Evolutionary conservation across 2,888 invertebrate genomes (phyloP).

Genomic region (Fragum fragum): DNA sequence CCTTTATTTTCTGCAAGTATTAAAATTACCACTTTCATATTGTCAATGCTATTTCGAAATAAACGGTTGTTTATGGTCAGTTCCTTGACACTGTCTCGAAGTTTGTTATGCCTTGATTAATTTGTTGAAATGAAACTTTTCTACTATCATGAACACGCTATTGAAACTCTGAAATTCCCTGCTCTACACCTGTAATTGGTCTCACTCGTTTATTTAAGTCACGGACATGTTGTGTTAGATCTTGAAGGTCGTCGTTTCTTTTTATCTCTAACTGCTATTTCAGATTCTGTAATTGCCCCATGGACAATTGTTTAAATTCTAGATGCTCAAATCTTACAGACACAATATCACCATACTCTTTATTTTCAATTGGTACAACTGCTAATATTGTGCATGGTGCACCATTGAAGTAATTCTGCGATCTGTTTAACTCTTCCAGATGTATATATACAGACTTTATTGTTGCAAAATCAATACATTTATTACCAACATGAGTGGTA

Average conservation of each 20-base stretch:
- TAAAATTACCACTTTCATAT: constrained; percentile 38
- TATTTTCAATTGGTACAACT: too few relatives aligned
- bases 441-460: constrained; percentile 38
- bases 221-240: constrained; percentile 25
- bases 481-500: constrained; percentile 38
- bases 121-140: constrained; percentile 12
- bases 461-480: constrained; percentile 20
- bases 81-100: constrained; percentile 11
- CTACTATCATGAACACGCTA: constrained; percentile 23
- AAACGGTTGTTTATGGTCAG: constrained; percentile 23
- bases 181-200: constrained; percentile 23
- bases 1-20: constrained; percentile 41
- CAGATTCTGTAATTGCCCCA: constrained; percentile 42
- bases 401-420: constrained; percentile 45
- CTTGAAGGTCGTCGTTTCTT: constrained; percentile 10
- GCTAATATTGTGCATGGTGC: constrained; percentile 41
- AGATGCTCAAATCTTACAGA: too few relatives aligned
- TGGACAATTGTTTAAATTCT: constrained; percentile 40
- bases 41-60: constrained; percentile 31
- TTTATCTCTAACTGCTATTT: constrained; percentile 38
- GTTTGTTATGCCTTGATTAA: too few relatives aligned
- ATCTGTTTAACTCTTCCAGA: constrained; percentile 46
- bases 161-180: too few relatives aligned
- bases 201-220: constrained; percentile 35
- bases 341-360: too few relatives aligned